Percentiles rank a stretch among this genome's conserved stretches.
Conservation (phyloP, 2,113 vertebrate genomes). For the Ariopsis seemanni region DNA sequence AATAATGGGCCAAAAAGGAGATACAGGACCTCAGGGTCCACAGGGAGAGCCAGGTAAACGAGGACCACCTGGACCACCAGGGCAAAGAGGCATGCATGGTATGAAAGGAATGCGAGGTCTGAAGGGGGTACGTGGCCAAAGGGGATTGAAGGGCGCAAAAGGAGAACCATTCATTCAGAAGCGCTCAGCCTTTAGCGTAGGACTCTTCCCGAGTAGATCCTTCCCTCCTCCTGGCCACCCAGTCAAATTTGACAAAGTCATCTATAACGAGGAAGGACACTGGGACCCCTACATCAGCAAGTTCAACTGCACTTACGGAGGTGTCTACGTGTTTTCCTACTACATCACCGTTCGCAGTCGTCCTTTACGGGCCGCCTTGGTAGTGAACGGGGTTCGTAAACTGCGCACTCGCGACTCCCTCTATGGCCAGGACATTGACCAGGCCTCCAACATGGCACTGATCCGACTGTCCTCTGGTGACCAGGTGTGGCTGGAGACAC, state of each 20-base stretch:
- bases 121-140: conserved; percentile 78
- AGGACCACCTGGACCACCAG: conserved; percentile 74
- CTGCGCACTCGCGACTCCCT: conserved; percentile 86
- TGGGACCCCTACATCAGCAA: conserved; percentile 82
- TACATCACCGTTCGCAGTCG: conserved; percentile 87
- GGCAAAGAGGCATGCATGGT: conserved; percentile 79
- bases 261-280: conserved; percentile 83
- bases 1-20: conserved; percentile 70
- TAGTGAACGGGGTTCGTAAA: conserved; percentile 78
- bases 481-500: conserved; percentile 91
- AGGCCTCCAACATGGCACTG: conserved; percentile 85
- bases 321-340: conserved; percentile 87
- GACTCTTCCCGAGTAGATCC: conserved; percentile 81
- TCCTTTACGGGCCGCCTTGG: conserved; percentile 80
- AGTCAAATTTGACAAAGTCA: conserved; percentile 86
- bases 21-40: conserved; percentile 75
- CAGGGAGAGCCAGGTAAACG: conserved; percentile 79
- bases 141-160: conserved; percentile 79
- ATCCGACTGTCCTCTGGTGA: conserved; percentile 81
- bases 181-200: conserved; percentile 85
- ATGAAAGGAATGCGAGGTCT: conserved; percentile 79
- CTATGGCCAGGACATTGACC: conserved; percentile 90
- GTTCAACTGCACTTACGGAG: conserved; percentile 83
- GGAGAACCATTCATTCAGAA: conserved; percentile 66
- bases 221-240: conserved; percentile 86